Evolutionary conservation across 2,888 invertebrate genomes (phyloP).

Genomic region (Cephonodes hylas): DNA sequence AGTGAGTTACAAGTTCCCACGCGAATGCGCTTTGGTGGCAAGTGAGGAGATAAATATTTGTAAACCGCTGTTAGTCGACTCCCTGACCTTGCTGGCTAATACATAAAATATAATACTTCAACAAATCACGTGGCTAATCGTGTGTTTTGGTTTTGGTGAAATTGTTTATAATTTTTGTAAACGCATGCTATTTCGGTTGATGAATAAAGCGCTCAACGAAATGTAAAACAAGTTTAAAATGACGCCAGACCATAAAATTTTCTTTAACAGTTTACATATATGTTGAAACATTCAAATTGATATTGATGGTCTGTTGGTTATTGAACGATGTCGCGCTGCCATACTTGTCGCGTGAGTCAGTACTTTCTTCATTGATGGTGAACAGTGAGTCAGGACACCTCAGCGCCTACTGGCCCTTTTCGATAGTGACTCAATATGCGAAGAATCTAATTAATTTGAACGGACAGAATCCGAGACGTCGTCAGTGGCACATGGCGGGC

Average conservation of each 20-base stretch:
- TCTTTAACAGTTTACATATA: background rate
- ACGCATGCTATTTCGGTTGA: background rate
- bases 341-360: constrained; percentile 12
- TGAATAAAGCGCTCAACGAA: background rate
- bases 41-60: constrained; percentile 76
- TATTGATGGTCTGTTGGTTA: constrained; percentile 1
- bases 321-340: background rate
- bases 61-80: constrained; percentile 52
- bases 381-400: constrained; percentile 20
- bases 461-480: constrained; percentile 60
- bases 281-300: background rate
- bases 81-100: constrained; percentile 52
- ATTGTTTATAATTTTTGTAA: background rate
- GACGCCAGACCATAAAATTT: background rate
- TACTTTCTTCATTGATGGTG: constrained; percentile 12
- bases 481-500: constrained; percentile 70
- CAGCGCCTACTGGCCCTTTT: constrained; percentile 28
- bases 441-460: constrained; percentile 68
- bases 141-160: background rate
- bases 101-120: constrained; percentile 1
- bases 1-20: constrained; percentile 61
- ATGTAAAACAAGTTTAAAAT: background rate
- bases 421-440: constrained; percentile 50
- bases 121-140: constrained; percentile 4
- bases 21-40: constrained; percentile 63